Base-by-base conservation (phyloP, 2,888 invertebrate species). In the Drosophila demipolita region DNA sequence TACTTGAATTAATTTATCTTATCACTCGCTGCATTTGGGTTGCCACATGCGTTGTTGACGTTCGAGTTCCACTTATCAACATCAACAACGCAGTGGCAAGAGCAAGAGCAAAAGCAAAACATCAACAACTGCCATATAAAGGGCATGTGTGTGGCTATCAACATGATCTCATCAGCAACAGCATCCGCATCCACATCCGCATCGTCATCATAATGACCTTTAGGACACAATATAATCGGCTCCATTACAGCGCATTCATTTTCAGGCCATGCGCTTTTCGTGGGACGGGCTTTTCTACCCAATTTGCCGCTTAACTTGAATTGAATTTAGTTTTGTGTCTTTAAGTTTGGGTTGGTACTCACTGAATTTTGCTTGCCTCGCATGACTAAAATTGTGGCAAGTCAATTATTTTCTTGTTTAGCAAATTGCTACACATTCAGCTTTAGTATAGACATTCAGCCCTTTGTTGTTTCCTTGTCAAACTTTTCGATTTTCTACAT, bases 1-100 rank as follows among this genome's bases (percentile, higher is more conserved):
- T 52, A 63, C 82, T 86, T 88, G 86, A 85, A 89, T 89, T 81
- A 89, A 89, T 89, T 87, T 88, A 86, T 85, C 88, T 85, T 88
- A 83, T 82, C 71, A 76, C 66, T 59, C 42, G 78, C 58, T 84
- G 82, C 84, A 67, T 65, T 75, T 61, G 68, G 57, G 50, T 40
- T 61, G 55, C 83, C 73, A 70, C 78, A 73, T 82, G 90, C 89
- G 78, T 82, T 86, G 86, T 85, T 89, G 88, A 79, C 83, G 86
- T 73, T 83, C 75, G 70, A 86, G 86, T 79, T 79, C 83, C 86
- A 86, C 90, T 86, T 89, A 85, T 78, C 82, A 82, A 69, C 80
- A 73, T 72, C 73, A 82, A 71, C 75, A 64, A 61, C 49, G 52
- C 45, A 45, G 15, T 23, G 45, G 23, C 45, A 45, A 23, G 45